These are phyloP conservation scores for Bubalus kerabau DNA, from an alignment of 2,113 vertebrate species.

Conservation along the genomic window DNA sequence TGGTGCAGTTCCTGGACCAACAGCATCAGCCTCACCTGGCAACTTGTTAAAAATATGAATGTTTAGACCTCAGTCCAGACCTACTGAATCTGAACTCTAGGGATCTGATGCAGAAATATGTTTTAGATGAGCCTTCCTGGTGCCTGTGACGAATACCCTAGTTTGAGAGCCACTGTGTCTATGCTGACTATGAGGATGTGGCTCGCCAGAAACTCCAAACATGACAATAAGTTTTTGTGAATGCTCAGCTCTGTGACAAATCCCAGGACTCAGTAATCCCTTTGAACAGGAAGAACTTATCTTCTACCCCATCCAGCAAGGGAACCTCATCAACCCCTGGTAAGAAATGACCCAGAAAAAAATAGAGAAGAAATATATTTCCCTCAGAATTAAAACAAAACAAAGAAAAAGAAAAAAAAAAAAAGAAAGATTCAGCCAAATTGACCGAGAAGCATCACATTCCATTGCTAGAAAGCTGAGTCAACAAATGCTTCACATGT, in stretches of 20 bases:
- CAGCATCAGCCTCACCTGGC: not conserved
- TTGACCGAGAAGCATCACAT: not conserved
- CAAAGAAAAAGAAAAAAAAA: not conserved
- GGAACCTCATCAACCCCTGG: not conserved
- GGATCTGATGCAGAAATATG: too few species aligned
- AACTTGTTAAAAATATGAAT: not conserved
- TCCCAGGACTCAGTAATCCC: not conserved
- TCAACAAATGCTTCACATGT: not conserved
- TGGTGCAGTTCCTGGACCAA: not conserved
- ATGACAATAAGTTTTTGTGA: not conserved
- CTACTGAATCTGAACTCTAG: not conserved
- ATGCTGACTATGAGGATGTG: not conserved
- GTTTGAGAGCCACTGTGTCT: not conserved
- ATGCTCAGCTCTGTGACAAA: not conserved
- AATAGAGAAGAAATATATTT: not conserved
- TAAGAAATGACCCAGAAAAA: not conserved
- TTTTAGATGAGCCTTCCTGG: not conserved
- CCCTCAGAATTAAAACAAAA: not conserved
- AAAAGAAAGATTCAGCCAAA: not conserved
- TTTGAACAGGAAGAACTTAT: not conserved
- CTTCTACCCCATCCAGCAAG: not conserved
- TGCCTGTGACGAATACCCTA: not conserved
- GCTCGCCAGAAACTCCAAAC: not conserved
- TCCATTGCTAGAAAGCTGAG: not conserved
- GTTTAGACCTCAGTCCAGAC: not conserved